Evolutionary conservation across 2,113 vertebrate species (phyloP).

Genomic region (Maccullochella peelii): DNA sequence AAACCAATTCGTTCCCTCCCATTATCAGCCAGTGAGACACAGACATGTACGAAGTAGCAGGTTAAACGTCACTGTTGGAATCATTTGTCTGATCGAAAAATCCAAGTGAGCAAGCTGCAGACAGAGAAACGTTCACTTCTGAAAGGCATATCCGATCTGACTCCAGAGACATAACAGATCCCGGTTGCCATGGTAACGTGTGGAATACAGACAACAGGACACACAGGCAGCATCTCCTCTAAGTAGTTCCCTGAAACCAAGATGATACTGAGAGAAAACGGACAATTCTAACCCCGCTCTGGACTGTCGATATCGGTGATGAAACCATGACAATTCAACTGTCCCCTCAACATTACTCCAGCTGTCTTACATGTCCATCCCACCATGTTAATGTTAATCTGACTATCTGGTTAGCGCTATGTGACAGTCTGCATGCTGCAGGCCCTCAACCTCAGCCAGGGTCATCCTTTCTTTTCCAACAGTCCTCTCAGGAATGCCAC

Average conservation of each 20-base stretch:
- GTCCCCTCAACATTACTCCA: not conserved
- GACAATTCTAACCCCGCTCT: not conserved
- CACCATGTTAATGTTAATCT: not conserved
- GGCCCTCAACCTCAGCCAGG: not conserved
- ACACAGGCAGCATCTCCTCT: not conserved
- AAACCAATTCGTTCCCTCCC: not conserved
- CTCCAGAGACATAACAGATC: not conserved
- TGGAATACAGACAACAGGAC: constrained; percentile 2
- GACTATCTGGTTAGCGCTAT: not conserved
- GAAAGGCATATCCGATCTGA: not conserved
- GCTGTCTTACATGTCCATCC: not conserved
- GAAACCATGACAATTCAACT: not conserved
- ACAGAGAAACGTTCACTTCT: not conserved
- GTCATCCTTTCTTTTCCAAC: not conserved
- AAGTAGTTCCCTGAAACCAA: not conserved
- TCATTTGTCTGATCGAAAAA: not conserved
- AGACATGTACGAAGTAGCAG: not conserved
- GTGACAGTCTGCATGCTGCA: not conserved
- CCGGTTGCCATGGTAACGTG: not conserved
- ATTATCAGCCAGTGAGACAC: not conserved
- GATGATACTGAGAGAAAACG: not conserved
- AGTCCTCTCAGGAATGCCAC: not conserved
- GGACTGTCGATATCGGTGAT: not conserved
- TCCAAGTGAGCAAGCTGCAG: not conserved
- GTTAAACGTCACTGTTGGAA: not conserved